Conservation (phyloP, 2,113 vertebrate genomes). For the Apaloderma vittatum region DNA sequence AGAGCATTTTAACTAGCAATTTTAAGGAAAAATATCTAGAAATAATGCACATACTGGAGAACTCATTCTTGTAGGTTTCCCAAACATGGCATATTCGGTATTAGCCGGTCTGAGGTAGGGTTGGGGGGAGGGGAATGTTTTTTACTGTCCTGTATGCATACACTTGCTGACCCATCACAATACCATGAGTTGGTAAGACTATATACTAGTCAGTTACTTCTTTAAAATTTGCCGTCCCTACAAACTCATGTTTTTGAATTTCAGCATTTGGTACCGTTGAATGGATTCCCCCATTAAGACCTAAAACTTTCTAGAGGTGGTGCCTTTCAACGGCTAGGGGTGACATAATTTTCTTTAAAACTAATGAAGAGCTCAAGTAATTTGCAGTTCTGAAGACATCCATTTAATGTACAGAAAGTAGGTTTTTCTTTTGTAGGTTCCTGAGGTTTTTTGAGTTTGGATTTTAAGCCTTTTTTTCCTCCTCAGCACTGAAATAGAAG, state of each 20-base stretch:
- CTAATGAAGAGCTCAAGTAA: rapidly evolving
- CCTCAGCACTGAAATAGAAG: background rate
- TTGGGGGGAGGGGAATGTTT: rapidly evolving
- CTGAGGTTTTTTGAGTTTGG: background rate
- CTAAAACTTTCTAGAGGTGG: background rate
- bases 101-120: background rate
- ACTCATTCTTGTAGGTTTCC: background rate
- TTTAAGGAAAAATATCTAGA: background rate
- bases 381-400: background rate
- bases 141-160: background rate
- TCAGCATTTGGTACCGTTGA: background rate
- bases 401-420: background rate
- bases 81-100: background rate
- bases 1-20: rapidly evolving
- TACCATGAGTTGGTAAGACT: background rate
- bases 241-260: background rate
- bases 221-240: background rate
- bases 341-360: background rate
- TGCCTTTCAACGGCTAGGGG: background rate
- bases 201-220: background rate
- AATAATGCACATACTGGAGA: background rate
- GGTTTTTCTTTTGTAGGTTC: background rate
- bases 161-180: background rate
- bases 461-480: rapidly evolving
- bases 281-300: background rate